Evolutionary conservation across 2,888 invertebrate species (phyloP).

Genomic region (Nomada fabriciana): DNA sequence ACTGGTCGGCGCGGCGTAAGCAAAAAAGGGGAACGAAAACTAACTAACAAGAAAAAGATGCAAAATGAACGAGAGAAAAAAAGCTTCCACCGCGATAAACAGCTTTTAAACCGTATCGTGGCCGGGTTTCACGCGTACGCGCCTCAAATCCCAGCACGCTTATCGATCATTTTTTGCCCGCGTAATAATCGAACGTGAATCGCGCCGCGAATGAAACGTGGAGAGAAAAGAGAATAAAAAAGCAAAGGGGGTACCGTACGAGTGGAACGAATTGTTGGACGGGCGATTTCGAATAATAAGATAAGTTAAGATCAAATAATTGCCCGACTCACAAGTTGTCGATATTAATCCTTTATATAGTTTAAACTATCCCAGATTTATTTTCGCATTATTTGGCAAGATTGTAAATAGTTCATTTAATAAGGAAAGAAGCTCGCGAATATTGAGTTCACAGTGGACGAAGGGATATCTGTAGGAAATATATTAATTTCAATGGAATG

Average conservation of each 20-base stretch:
- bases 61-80: not conserved
- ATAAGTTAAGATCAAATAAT: constrained; percentile 39
- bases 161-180: constrained; percentile 38
- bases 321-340: not conserved
- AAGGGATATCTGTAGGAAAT: too few relatives aligned
- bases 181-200: constrained; percentile 19
- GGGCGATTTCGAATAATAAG: not conserved
- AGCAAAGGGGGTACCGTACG: not conserved
- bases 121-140: constrained; percentile 25
- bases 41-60: not conserved
- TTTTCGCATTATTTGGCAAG: too few relatives aligned
- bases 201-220: not conserved
- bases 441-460: too few relatives aligned
- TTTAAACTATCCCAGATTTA: too few relatives aligned
- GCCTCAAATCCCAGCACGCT: constrained; percentile 4
- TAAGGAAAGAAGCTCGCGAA: too few relatives aligned
- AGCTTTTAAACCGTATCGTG: constrained; percentile 44
- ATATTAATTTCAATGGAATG: too few relatives aligned
- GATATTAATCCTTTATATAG: not conserved
- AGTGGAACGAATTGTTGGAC: constrained; percentile 7
- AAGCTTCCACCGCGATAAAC: constrained; percentile 26
- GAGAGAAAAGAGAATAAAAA: not conserved
- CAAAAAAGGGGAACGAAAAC: not conserved
- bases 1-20: not conserved
- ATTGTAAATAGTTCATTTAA: too few relatives aligned